phyloP scores from a whole-genome alignment of 2,113 vertebrate species.

The Dromiciops gliroides region DNA sequence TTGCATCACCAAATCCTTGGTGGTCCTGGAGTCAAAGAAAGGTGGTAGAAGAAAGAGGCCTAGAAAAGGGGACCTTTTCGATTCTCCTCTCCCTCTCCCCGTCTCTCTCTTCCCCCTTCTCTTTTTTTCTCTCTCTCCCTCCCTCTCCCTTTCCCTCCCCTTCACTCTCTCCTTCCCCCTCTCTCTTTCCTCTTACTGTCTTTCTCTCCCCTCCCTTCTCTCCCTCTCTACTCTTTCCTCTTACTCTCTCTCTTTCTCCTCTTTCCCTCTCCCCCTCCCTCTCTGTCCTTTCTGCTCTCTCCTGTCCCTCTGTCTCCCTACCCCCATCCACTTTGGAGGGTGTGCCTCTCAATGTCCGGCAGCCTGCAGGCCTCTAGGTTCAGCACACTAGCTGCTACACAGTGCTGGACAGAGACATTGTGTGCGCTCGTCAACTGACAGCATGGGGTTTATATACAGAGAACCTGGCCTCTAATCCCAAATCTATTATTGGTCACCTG shows the following conservation, averaged over 20 bases:
- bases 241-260: not conserved
- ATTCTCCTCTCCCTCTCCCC: too few species aligned
- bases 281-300: not conserved
- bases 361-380: not conserved
- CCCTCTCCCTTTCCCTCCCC: too few species aligned
- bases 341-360: too few species aligned
- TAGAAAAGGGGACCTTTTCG: not conserved
- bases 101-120: too few species aligned
- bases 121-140: too few species aligned
- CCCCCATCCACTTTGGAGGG: not conserved
- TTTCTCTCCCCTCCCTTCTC: too few species aligned
- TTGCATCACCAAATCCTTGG: not conserved
- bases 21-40: not conserved
- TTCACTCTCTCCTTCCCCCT: too few species aligned
- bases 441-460: not conserved
- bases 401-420: not conserved
- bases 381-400: not conserved
- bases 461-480: not conserved
- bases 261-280: not conserved
- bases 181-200: too few species aligned
- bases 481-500: not conserved
- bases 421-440: not conserved
- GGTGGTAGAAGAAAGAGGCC: not conserved
- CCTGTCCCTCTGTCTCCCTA: too few species aligned
- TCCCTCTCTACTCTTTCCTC: too few species aligned